Evolutionary conservation across 2,113 vertebrate species (phyloP).

Genomic region (Colinus virginianus): DNA sequence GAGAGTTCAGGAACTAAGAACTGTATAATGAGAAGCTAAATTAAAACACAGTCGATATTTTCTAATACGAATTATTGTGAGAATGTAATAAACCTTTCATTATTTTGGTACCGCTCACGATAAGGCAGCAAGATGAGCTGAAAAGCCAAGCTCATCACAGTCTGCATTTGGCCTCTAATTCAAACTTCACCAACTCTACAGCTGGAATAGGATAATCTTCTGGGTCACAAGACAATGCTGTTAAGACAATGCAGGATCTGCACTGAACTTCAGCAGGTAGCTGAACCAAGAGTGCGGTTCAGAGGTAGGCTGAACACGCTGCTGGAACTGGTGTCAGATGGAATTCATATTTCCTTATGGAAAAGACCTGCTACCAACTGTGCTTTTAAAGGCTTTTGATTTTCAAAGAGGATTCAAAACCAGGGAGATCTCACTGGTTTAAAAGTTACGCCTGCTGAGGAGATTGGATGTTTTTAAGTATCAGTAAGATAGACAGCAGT

Average conservation of each 20-base stretch:
- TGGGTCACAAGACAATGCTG: neutral
- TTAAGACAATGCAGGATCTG: neutral
- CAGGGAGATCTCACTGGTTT: neutral
- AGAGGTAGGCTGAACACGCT: neutral
- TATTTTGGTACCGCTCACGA: neutral
- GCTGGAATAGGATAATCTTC: conserved; percentile 18
- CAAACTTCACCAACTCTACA: neutral
- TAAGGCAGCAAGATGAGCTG: neutral
- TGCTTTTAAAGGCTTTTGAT: neutral
- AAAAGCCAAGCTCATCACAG: neutral
- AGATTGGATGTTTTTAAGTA: neutral
- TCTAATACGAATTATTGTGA: neutral
- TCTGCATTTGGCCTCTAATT: neutral
- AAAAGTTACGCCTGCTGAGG: neutral
- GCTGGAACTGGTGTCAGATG: neutral
- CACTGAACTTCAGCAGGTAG: neutral
- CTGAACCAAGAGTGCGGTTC: neutral
- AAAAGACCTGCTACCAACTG: neutral
- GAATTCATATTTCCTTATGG: neutral
- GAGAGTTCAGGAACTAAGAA: neutral
- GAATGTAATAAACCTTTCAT: neutral
- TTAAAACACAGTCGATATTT: neutral
- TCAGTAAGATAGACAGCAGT: neutral
- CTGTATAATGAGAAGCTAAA: neutral
- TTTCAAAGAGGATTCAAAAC: neutral